A percentile compares a stretch with the other conserved stretches of the same genome.
These are phyloP conservation scores for Morpho helenor DNA, from an alignment of 2,888 invertebrate genomes.

Conservation along the genomic window DNA sequence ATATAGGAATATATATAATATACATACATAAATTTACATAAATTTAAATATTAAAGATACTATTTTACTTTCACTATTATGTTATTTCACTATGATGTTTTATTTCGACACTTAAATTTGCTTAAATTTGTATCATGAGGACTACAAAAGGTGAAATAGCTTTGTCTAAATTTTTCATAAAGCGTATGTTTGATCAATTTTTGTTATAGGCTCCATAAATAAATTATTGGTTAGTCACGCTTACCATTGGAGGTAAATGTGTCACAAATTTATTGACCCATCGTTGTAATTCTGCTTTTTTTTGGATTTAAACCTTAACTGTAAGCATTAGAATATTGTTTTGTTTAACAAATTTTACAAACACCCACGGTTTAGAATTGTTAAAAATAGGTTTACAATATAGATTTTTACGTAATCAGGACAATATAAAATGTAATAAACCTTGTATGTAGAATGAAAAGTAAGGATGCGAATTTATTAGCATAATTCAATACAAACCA, in stretches of 20 bases:
- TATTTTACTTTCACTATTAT: too few species aligned
- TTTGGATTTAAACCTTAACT: slow-evolving; percentile 4
- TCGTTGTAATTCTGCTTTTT: neutral
- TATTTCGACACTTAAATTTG: too few species aligned
- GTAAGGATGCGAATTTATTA: too few species aligned
- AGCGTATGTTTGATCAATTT: slow-evolving; percentile 5
- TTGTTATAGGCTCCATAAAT: slow-evolving; percentile 9
- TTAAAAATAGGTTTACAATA: neutral
- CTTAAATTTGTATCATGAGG: too few species aligned
- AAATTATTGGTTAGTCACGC: slow-evolving; percentile 12
- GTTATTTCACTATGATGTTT: too few species aligned
- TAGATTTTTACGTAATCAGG: neutral
- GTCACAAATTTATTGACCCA: slow-evolving; percentile 16
- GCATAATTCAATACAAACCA: too few species aligned
- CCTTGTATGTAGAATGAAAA: too few species aligned
- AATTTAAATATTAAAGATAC: too few species aligned
- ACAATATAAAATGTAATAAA: too few species aligned
- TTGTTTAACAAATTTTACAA: neutral
- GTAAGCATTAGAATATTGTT: slow-evolving; percentile 2
- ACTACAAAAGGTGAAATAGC: too few species aligned
- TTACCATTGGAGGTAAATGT: slow-evolving; percentile 12
- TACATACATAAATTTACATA: too few species aligned
- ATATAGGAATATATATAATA: too few species aligned
- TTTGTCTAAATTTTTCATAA: neutral
- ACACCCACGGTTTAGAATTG: neutral